Base-by-base conservation (phyloP, 2,888 invertebrate genomes). In the Ashinkailepas kermadecensis region DNA sequence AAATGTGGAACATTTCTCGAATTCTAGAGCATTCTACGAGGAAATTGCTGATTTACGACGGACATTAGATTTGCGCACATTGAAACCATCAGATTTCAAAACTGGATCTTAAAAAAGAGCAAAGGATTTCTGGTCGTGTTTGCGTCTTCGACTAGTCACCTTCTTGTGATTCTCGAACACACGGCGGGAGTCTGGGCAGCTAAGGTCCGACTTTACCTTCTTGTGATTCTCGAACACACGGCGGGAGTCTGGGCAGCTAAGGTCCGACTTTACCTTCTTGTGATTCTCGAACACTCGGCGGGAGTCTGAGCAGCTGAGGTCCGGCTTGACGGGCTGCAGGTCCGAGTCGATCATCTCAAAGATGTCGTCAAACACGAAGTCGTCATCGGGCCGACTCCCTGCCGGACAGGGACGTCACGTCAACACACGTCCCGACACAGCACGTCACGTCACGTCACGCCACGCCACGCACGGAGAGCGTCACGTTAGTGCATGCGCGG, bases 191-290 rank as follows among this genome's bases (percentile, higher is more conserved):
- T 93, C 92, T 25, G 92, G 91, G 84, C 89, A 90, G 85, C 89
- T 90, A 85, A 92, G 90, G 88, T 95, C 94, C 23, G 97, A 96
- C 67, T 93, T 92, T 84, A 88, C 88, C 85, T 86, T 85, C 86
- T 94, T 94, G 87, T 97, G 96, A 86, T 96, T 94, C 84, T 95
- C 92, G 87, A 94, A 97, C 86, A 97, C 93, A 84, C 92, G 90
- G 87, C 94, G 91, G 81, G 96, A 97, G 87, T 93, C 92, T 25
- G 92, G 91, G 84, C 89, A 90, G 85, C 89, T 90, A 85, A 92
- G 90, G 88, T 95, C 94, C 23, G 97, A 96, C 67, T 93, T 92
- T 84, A 88, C 88, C 85, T 86, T 85, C 86, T 94, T 94, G 87
- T 97, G 96, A 86, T 96, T 94, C 84, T 95, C 92, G 87, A 94